phyloP scores from a whole-genome alignment of 2,113 vertebrate species.

The Arenaria interpres region DNA sequence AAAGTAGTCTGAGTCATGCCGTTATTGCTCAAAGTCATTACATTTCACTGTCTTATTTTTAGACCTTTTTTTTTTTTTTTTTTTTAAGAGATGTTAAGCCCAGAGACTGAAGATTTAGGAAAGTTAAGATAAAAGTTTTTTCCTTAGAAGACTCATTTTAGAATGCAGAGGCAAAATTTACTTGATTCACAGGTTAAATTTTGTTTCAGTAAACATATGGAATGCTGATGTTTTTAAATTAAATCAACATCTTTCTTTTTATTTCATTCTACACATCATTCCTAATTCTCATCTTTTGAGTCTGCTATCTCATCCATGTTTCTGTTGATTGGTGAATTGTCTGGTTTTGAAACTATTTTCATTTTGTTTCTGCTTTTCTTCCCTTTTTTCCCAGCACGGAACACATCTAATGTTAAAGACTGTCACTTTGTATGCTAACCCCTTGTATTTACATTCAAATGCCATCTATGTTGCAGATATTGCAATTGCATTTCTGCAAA shows the following conservation, averaged over 20 bases:
- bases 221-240: background rate
- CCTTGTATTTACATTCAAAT: background rate
- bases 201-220: background rate
- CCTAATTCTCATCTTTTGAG: background rate
- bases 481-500: background rate
- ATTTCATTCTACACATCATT: background rate
- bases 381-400: background rate
- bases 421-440: background rate
- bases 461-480: background rate
- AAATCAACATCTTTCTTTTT: background rate
- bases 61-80: constrained; percentile 19
- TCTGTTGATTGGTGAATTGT: background rate
- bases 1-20: constrained; percentile 36
- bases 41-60: constrained; percentile 44
- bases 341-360: background rate
- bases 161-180: background rate
- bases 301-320: background rate
- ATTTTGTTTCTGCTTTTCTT: background rate
- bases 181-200: background rate
- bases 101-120: constrained; percentile 1
- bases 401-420: background rate
- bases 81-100: constrained; percentile 7
- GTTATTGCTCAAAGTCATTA: constrained; percentile 45
- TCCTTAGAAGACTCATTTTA: background rate
- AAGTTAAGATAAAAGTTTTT: background rate